Evolutionary conservation across 1,140 invertebrate genomes (phyloP), one percentile per base, ranked within the genome.

Genomic region (Zaprionus ghesquierei): DNA sequence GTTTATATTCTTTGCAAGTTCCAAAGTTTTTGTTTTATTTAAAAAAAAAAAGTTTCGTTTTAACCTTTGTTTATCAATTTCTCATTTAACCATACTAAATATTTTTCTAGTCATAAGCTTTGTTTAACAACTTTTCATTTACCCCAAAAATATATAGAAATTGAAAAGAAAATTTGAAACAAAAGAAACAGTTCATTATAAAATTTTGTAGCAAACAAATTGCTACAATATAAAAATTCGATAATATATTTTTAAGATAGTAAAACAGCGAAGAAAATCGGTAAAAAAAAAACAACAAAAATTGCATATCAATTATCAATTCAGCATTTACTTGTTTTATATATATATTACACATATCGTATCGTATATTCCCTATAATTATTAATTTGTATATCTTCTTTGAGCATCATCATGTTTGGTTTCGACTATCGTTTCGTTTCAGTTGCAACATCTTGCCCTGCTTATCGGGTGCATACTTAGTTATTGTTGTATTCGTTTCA

Each of bases 241-340:
- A 71, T 75, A 79, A 62, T 76, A 73, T 87, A 81, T 73, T 64
- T 58, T 76, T 86, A 87, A 81, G 81, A 56, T 58, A 33, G 27
- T 54, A 59, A 58, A 79, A 73, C 72, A 56, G 46, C 76, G 69
- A 63, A 66, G 59, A 71, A 75, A 69, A 75, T 80, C 58, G 64
- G 58, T 75, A 55, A 76, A 60, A 61, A 69, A 41, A 41, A 41
- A 15, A 38, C 13, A 69, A 78, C 81, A 86, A 86, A 86, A 86
- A 86, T 86, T 86, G 82, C 82, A 86, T 87, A 86, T 82, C 35
- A 77, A 62, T 84, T 85, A 73, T 87, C 2, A 41, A 87, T 76
- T 86, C 82, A 86, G 82, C 82, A 86, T 86, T 79, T 79, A 79
- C 60, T 87, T 81, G 82, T 81, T n/a, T n/a, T n/a, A n/a, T n/a